These are phyloP conservation scores for Triplophysa siluroides DNA, from an alignment of 2,113 vertebrate genomes.

Conservation along the genomic window DNA sequence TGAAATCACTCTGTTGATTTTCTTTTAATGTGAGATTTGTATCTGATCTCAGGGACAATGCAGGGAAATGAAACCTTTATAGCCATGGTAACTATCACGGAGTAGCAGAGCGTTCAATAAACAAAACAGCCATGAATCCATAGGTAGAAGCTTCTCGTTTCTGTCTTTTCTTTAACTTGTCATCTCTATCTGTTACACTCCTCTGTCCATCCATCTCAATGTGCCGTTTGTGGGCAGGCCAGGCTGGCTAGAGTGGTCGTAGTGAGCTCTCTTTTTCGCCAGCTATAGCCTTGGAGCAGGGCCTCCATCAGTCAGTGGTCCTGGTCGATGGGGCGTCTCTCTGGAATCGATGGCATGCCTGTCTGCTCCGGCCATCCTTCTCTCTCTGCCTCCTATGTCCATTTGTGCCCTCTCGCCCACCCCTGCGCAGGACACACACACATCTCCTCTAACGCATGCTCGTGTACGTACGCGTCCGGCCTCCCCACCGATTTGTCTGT, in stretches of 20 bases:
- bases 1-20: background rate
- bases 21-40: conserved; percentile 8
- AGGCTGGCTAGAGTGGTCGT: conserved; percentile 81
- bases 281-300: conserved; percentile 75
- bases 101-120: conserved; percentile 41
- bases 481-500: conserved; percentile 88
- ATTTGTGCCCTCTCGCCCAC: conserved; percentile 51
- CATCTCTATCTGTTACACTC: conserved; percentile 5
- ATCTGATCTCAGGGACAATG: conserved; percentile 10
- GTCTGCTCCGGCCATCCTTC: conserved; percentile 56
- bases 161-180: conserved; percentile 37
- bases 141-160: conserved; percentile 36
- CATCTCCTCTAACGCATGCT: conserved; percentile 45
- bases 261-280: conserved; percentile 66
- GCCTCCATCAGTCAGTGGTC: conserved; percentile 83
- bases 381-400: conserved; percentile 33
- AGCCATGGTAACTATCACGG: conserved; percentile 50
- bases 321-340: conserved; percentile 86
- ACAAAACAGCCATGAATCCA: conserved; percentile 44
- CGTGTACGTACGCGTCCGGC: conserved; percentile 73
- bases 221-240: conserved; percentile 73
- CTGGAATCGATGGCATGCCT: conserved; percentile 85
- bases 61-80: conserved; percentile 21
- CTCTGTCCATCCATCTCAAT: conserved; percentile 73
- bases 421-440: conserved; percentile 40